Percentiles rank a stretch among this genome's conserved stretches.
Evolutionary conservation across 2,797 vertebrate species (phyloP).

Genomic region (Neosilurus mollespiculum): DNA sequence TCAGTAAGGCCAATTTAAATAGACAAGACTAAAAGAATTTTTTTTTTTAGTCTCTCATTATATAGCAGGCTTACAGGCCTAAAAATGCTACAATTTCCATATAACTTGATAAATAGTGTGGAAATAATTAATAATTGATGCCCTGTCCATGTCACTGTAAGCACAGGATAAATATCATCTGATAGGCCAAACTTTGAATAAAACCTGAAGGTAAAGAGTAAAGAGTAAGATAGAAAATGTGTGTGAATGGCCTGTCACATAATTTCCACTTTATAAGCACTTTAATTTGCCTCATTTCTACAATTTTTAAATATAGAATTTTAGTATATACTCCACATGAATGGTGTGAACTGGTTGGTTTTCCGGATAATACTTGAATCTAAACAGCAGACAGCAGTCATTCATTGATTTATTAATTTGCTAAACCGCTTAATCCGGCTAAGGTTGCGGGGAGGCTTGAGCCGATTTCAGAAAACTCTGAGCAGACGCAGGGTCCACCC

Average conservation of each 20-base stretch:
- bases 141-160: constrained; percentile 18
- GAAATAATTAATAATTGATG: constrained; percentile 36
- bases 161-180: constrained; percentile 29
- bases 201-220: constrained; percentile 31
- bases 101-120: constrained; percentile 37
- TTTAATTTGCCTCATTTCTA: too few relatives aligned
- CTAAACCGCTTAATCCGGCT: too few relatives aligned
- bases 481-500: too few relatives aligned
- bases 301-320: too few relatives aligned
- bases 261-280: background rate
- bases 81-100: constrained; percentile 34
- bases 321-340: too few relatives aligned
- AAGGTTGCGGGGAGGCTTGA: too few relatives aligned
- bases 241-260: background rate
- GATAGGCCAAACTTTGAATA: constrained; percentile 19
- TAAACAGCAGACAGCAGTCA: too few relatives aligned
- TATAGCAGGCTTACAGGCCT: background rate
- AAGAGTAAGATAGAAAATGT: background rate
- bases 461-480: too few relatives aligned
- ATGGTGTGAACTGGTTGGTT: too few relatives aligned
- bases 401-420: too few relatives aligned
- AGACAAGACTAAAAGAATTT: constrained; percentile 37
- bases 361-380: too few relatives aligned
- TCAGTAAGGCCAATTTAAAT: constrained; percentile 48
- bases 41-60: constrained; percentile 33